Evolutionary conservation across 2,113 vertebrate genomes (phyloP).

Genomic region (Steatornis caripensis): DNA sequence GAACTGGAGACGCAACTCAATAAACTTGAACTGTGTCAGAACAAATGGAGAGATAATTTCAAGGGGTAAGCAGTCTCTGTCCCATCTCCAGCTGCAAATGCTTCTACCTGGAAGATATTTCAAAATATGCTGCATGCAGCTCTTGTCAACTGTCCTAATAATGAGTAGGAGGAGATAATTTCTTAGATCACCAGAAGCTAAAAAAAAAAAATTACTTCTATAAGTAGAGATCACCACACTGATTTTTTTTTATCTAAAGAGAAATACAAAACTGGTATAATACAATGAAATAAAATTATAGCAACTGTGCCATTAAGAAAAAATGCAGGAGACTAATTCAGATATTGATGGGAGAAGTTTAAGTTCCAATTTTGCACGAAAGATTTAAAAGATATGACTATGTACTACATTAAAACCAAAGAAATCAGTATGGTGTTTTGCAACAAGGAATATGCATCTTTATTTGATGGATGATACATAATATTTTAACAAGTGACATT

Average conservation of each 20-base stretch:
- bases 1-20: neutral
- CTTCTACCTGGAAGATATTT: neutral
- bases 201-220: neutral
- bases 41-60: neutral
- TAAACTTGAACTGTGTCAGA: neutral
- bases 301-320: neutral
- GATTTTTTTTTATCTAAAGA: neutral
- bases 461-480: neutral
- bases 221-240: neutral
- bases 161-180: neutral
- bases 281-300: neutral
- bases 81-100: neutral
- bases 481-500: neutral
- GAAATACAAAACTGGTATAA: neutral
- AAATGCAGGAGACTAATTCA: neutral
- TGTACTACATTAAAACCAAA: neutral
- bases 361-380: neutral
- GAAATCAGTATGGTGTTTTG: neutral
- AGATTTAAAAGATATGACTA: neutral
- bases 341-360: neutral
- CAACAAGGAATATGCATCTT: neutral
- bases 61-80: neutral
- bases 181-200: neutral
- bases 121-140: neutral
- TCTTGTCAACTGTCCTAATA: neutral